Percentiles rank a stretch among this genome's conserved stretches.
These are phyloP conservation scores for Gambusia affinis DNA, from an alignment of 2,113 vertebrate genomes.

Conservation along the genomic window DNA sequence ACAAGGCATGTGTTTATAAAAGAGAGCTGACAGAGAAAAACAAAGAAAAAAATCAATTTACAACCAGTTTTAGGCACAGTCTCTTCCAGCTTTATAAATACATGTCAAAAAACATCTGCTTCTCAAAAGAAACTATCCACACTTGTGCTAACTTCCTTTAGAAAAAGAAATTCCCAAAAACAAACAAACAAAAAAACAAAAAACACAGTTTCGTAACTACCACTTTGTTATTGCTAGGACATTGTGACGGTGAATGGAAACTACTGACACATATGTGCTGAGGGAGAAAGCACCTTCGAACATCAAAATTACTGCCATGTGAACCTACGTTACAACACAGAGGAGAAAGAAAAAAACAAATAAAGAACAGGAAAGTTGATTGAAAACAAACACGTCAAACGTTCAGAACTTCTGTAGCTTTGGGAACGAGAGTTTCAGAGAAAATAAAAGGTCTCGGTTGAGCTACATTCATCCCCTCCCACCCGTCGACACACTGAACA, in stretches of 20 bases:
- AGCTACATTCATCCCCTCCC: constrained; percentile 86
- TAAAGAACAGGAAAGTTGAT: constrained; percentile 44
- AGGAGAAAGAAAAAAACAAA: constrained; percentile 62
- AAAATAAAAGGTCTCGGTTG: constrained; percentile 70
- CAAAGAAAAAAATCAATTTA: constrained; percentile 80
- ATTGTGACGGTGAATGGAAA: constrained; percentile 88
- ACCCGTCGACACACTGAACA: not conserved
- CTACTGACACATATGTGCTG: constrained; percentile 84
- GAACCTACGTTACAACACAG: constrained; percentile 83
- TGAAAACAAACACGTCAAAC: constrained; percentile 35
- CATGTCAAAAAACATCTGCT: constrained; percentile 82
- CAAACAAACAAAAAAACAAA: not conserved
- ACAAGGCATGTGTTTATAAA: constrained; percentile 87
- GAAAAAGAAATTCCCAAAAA: not conserved
- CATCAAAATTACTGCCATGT: constrained; percentile 85
- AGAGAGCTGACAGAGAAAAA: constrained; percentile 45
- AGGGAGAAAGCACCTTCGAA: constrained; percentile 86
- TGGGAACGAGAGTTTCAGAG: constrained; percentile 51
- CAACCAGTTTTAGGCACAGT: constrained; percentile 90
- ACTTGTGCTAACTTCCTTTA: constrained; percentile 80
- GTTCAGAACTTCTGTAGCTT: constrained; percentile 28
- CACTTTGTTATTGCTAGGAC: constrained; percentile 95
- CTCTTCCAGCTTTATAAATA: constrained; percentile 91
- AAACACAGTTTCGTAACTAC: constrained; percentile 82
- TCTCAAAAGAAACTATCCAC: constrained; percentile 80